Evolutionary conservation across 2,888 invertebrate genomes (phyloP).

Genomic region (Pycnomerus fuliginosus): DNA sequence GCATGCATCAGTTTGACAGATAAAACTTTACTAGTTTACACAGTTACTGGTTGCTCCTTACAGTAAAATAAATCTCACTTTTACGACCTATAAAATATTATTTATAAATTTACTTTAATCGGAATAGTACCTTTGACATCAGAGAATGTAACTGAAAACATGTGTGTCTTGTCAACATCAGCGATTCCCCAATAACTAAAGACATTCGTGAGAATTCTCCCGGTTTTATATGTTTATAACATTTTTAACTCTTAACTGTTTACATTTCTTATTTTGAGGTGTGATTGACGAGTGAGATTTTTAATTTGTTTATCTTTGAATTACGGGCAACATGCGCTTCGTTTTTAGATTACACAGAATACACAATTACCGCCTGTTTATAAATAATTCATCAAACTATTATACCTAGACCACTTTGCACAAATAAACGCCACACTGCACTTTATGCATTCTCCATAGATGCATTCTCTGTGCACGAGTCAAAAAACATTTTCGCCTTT

Average conservation of each 20-base stretch:
- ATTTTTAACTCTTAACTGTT: constrained; percentile 23
- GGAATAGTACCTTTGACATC: constrained; percentile 31
- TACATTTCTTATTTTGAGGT: constrained; percentile 28
- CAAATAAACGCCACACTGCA: constrained; percentile 15
- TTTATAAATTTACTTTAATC: constrained; percentile 36
- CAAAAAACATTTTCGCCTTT: too few species aligned
- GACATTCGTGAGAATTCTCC: constrained; percentile 26
- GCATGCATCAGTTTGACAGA: constrained; percentile 34
- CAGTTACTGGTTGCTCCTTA: constrained; percentile 24
- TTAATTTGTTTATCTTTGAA: constrained; percentile 29
- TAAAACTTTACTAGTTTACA: constrained; percentile 31
- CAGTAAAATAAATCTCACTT: constrained; percentile 32
- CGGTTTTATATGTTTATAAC: constrained; percentile 27
- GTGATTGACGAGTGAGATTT: constrained; percentile 30
- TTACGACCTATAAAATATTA: constrained; percentile 38
- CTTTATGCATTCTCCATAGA: not conserved
- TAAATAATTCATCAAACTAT: constrained; percentile 20
- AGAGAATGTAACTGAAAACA: constrained; percentile 28
- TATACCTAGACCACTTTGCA: constrained; percentile 10
- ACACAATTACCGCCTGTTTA: constrained; percentile 21
- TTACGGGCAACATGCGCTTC: constrained; percentile 23
- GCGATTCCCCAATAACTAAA: constrained; percentile 10
- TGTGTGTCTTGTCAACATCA: constrained; percentile 18
- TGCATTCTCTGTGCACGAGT: too few species aligned
- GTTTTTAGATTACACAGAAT: constrained; percentile 21